Conservation (phyloP, 2,888 invertebrate genomes). For the Leptinotarsa tumamoca region DNA sequence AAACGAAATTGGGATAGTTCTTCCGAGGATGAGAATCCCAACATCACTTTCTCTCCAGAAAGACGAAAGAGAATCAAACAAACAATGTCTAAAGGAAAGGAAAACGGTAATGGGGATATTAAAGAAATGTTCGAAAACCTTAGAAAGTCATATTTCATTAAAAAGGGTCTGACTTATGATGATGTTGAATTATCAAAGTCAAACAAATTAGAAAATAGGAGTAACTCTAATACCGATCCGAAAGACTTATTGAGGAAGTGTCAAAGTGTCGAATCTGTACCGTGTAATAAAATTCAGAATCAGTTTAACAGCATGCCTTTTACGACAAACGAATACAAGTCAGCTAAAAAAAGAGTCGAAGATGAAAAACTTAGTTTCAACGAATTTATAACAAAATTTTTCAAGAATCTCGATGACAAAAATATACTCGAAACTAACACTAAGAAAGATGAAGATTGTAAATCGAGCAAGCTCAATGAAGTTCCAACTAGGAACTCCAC, state of each 20-base stretch:
- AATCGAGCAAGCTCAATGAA: background rate
- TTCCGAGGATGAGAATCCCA: constrained; percentile 15
- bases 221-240: background rate
- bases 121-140: background rate
- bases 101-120: background rate
- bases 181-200: background rate
- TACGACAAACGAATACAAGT: background rate
- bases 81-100: background rate
- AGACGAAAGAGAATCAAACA: background rate
- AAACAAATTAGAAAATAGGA: background rate
- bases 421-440: background rate
- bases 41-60: background rate
- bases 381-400: constrained; percentile 5
- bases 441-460: background rate
- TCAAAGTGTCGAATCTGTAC: background rate
- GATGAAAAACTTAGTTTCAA: constrained; percentile 7
- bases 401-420: constrained; percentile 1
- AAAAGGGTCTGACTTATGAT: background rate
- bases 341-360: background rate
- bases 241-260: background rate
- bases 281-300: background rate
- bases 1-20: constrained; percentile 17
- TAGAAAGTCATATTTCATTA: background rate
- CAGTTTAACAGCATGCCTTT: constrained; percentile 11
- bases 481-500: too few relatives aligned